A percentile compares a stretch with the other conserved stretches of the same genome.
These are phyloP conservation scores for Catagonus wagneri DNA, from an alignment of 2,113 vertebrate species.

Conservation along the genomic window DNA sequence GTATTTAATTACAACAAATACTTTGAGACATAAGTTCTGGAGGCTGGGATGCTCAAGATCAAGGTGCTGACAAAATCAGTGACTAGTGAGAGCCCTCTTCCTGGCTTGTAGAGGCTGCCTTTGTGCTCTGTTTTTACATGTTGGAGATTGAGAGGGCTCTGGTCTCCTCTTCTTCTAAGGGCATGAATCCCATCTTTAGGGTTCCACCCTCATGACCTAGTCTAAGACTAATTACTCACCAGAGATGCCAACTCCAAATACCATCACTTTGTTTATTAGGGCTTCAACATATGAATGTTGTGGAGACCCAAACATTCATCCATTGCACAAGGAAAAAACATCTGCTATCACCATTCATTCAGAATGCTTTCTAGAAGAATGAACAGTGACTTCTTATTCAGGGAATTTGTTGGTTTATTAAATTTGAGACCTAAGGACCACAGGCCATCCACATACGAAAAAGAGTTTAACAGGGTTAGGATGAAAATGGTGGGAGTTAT, in stretches of 20 bases:
- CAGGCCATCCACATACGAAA: neutral
- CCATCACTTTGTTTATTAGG: neutral
- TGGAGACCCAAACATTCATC: neutral
- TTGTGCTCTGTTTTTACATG: neutral
- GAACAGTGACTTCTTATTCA: neutral
- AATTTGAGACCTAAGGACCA: neutral
- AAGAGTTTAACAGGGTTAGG: neutral
- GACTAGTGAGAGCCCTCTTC: neutral
- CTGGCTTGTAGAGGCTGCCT: neutral
- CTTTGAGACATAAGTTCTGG: neutral
- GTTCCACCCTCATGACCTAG: neutral
- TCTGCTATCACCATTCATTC: neutral
- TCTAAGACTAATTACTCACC: neutral
- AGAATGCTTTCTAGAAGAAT: neutral
- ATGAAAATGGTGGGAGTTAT: neutral
- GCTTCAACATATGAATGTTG: neutral
- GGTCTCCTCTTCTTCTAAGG: neutral
- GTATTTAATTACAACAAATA: no score
- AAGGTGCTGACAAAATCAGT: neutral
- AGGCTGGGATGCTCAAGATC: no score
- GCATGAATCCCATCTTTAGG: neutral
- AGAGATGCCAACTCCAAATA: neutral
- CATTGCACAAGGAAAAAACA: neutral
- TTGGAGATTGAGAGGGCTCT: neutral
- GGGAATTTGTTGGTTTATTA: neutral